Evolutionary conservation across 2,113 vertebrate genomes (phyloP), one percentile per base, ranked within the genome.

Genomic region (Pteruthius melanotis): DNA sequence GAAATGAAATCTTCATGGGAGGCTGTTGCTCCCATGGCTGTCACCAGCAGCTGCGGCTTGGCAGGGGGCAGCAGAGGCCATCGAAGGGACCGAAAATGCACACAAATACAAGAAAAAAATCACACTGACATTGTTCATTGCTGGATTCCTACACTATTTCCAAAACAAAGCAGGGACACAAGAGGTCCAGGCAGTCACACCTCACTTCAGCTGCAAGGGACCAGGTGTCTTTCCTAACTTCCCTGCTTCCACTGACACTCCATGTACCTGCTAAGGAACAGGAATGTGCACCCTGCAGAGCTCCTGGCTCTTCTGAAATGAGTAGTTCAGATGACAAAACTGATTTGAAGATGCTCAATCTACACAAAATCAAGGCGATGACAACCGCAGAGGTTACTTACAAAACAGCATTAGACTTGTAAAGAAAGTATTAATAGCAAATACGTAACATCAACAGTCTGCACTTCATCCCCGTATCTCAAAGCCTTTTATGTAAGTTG

Each of bases 61-160:
- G 70, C 33, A 95, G 93, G 39, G 93, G 94, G 95, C 96, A 95
- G 95, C 94, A 96, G 80, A 95, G 90, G 47, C 92, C 86, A 42
- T 1, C 1, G 23, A 86, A 93, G 80, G 68, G 5, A 52, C 33
- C 3, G 69, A 44, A 56, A 71, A 64, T 0, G 13, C 30, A 45
- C 57, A 60, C 14, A 47, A 57, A 39, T 17, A 30, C 10, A 27
- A 19, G 39, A 21, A 11, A 60, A 69, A 83, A 35, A 74, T 16
- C 24, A 49, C 1, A 54, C 66, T 3, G 44, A 28, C 21, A 3
- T 2, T 8, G 37, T 17, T 82, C 18, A 2, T 28, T 22, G 37
- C 49, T 53, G 33, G 20, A 33, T 45, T 86, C 72, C 30, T 39
- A 14, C 20, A 15, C 65, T 42, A 3, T 61, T 47, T 68, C 56